These are phyloP conservation scores for Phocoena sinus DNA, from an alignment of 2,113 vertebrate genomes.

Conservation along the genomic window DNA sequence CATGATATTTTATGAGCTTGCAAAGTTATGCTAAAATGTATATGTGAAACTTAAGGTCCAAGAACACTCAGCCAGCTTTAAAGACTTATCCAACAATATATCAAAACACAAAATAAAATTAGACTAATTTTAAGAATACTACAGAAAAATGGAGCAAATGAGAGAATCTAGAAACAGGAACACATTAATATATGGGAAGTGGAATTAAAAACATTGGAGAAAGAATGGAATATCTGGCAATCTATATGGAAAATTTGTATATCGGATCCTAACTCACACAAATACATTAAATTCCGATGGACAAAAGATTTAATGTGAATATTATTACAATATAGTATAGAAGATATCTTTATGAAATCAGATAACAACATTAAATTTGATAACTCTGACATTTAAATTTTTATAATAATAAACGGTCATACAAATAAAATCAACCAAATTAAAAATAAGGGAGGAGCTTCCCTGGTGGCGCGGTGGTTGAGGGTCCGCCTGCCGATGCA, in stretches of 20 bases:
- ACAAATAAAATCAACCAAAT: not conserved
- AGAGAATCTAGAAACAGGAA: not conserved
- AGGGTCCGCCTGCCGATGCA: too few relatives aligned
- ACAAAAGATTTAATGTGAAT: not conserved
- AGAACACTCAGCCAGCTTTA: not conserved
- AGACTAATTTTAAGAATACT: not conserved
- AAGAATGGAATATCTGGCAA: not conserved
- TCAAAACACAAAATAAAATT: not conserved
- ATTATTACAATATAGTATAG: not conserved
- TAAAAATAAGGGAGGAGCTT: not conserved
- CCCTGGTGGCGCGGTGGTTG: too few relatives aligned
- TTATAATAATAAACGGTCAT: not conserved
- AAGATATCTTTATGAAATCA: not conserved
- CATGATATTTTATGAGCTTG: not conserved
- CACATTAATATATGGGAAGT: not conserved
- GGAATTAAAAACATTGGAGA: not conserved
- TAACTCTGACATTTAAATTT: not conserved
- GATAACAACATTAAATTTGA: not conserved
- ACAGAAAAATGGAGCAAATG: not conserved
- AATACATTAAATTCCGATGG: not conserved
- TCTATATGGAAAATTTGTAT: not conserved
- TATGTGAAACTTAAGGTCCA: not conserved
- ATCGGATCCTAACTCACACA: not conserved
- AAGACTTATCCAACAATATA: not conserved
- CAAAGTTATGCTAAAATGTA: not conserved